phyloP scores from a whole-genome alignment of 2,888 invertebrate species.

The Gymnocheta viridis region DNA sequence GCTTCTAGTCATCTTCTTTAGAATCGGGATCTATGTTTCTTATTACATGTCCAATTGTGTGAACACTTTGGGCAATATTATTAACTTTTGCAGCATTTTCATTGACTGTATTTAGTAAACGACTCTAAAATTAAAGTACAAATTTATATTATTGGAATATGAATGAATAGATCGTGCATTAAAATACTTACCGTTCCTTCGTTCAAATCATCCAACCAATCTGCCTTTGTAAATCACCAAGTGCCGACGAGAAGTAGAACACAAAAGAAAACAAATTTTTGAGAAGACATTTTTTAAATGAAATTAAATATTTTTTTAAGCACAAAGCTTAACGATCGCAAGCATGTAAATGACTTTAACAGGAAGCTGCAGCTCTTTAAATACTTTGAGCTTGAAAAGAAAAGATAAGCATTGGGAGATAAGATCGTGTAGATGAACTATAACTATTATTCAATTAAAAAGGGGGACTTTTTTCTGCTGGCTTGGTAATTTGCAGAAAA shows the following conservation, averaged over 20 bases:
- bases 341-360: neutral
- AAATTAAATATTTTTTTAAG: neutral
- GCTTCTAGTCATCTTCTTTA: conserved; percentile 46
- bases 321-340: neutral
- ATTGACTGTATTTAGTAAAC: conserved; percentile 64
- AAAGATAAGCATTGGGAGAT: conserved; percentile 28
- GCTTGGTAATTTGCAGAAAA: neutral
- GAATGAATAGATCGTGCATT: neutral
- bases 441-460: neutral
- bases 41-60: conserved; percentile 64
- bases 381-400: neutral
- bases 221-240: conserved; percentile 68
- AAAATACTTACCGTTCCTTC: conserved; percentile 67
- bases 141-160: neutral
- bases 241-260: conserved; percentile 60
- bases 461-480: conserved; percentile 25
- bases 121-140: conserved; percentile 57
- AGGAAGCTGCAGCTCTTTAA: neutral
- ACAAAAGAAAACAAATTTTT: conserved; percentile 62
- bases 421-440: neutral
- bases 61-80: conserved; percentile 64
- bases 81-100: conserved; percentile 68
- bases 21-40: conserved; percentile 52
- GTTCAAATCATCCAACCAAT: conserved; percentile 72
- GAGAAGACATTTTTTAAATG: conserved; percentile 42